Conservation (phyloP, 2,888 invertebrate genomes). For the Apotomis betuletana region DNA sequence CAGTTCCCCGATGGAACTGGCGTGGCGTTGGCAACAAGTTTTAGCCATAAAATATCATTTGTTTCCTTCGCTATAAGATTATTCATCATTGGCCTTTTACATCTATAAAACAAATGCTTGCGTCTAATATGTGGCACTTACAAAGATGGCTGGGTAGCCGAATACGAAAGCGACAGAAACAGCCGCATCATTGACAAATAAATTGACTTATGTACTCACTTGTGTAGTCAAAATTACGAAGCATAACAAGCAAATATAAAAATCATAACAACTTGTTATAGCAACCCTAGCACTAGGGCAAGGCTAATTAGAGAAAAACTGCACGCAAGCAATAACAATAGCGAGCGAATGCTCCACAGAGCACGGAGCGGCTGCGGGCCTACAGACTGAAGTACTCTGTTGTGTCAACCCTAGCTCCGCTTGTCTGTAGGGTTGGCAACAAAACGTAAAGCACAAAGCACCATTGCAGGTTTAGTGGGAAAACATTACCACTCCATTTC, state of each 20-base stretch:
- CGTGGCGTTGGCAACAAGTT: conserved; percentile 22
- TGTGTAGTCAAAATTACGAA: neutral
- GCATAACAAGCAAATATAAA: neutral
- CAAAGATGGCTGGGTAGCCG: too few species aligned
- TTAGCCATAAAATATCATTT: conserved; percentile 11
- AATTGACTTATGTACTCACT: too few species aligned
- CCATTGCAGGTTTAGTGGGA: neutral
- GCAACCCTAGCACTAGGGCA: conserved; percentile 5
- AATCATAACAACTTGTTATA: neutral
- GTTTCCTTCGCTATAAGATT: neutral
- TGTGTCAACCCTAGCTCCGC: conserved; percentile 23
- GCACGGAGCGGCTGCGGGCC: neutral
- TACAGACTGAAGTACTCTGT: conserved; percentile 10
- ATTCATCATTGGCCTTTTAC: too few species aligned
- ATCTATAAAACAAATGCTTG: too few species aligned
- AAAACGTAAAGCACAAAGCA: neutral
- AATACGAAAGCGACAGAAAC: too few species aligned
- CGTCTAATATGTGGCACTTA: too few species aligned
- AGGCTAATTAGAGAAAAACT: conserved; percentile 28
- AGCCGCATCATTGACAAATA: too few species aligned
- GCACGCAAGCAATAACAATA: conserved; percentile 26
- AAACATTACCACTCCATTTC: neutral
- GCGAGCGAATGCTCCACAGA: conserved; percentile 11
- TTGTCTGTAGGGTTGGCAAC: conserved; percentile 10
- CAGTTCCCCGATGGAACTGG: conserved; percentile 1